Conservation (phyloP, 2,797 vertebrate genomes). For the Lemur catta region DNA sequence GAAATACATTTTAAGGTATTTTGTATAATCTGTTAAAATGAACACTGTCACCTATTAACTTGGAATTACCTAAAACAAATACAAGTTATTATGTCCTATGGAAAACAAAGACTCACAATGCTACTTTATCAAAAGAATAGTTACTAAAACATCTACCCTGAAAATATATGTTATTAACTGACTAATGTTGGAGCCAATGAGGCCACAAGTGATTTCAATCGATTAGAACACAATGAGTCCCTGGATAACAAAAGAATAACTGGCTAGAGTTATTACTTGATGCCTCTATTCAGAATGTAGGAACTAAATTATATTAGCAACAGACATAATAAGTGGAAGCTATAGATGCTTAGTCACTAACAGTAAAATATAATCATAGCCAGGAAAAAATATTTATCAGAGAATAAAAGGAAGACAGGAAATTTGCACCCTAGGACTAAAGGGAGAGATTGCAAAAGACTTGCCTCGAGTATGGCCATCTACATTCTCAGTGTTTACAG, state of each 20-base stretch:
- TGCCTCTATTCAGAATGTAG: slow-evolving; percentile 21
- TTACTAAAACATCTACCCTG: not conserved
- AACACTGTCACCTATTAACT: not conserved
- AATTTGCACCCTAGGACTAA: not conserved
- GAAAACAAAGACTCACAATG: not conserved
- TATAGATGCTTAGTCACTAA: not conserved
- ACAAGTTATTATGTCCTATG: not conserved
- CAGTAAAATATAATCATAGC: not conserved
- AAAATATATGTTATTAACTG: not conserved
- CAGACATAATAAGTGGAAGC: not conserved
- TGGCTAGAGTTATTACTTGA: not conserved
- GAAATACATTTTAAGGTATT: not conserved
- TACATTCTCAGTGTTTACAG: not conserved
- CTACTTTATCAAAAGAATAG: not conserved
- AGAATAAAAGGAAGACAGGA: not conserved
- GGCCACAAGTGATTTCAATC: not conserved
- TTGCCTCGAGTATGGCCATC: not conserved
- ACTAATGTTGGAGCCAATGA: not conserved
- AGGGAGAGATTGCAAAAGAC: not conserved
- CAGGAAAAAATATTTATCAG: not conserved
- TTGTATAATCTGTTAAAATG: not conserved
- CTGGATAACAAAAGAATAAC: not conserved
- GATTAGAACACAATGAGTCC: not conserved
- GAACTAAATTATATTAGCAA: not conserved
- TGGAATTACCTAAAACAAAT: not conserved